phyloP scores from a whole-genome alignment of 1,140 invertebrate genomes.

The Sycophila sp. region DNA sequence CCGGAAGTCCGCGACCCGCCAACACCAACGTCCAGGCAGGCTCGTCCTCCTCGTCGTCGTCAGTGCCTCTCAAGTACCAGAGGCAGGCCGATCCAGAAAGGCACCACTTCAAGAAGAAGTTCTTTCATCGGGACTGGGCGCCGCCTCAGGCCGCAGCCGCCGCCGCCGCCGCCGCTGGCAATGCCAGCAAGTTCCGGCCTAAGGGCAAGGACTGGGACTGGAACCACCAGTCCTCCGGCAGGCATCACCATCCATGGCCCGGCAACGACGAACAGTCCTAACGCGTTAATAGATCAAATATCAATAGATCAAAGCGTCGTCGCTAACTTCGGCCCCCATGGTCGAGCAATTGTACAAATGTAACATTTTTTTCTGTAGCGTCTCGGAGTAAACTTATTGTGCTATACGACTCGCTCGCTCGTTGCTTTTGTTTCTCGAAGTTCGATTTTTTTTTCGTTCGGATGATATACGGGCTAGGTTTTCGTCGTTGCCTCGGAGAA shows the following conservation, averaged over 20 bases:
- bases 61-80: constrained; percentile 72
- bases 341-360: constrained; percentile 26
- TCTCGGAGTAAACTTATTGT: constrained; percentile 2
- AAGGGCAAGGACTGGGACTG: constrained; percentile 83
- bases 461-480: neutral
- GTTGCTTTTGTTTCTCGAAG: constrained; percentile 1
- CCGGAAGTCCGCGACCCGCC: constrained; percentile 69
- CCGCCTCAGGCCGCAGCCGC: neutral
- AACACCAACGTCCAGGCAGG: constrained; percentile 44
- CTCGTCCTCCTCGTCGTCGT: constrained; percentile 19
- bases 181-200: constrained; percentile 72
- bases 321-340: too few species aligned
- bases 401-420: constrained; percentile 21
- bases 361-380: neutral
- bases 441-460: constrained; percentile 1
- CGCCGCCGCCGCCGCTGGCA: neutral
- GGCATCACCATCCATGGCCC: constrained; percentile 40
- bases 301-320: too few species aligned
- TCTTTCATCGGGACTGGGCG: constrained; percentile 74
- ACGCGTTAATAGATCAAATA: neutral
- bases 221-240: constrained; percentile 64
- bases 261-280: constrained; percentile 27
- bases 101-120: constrained; percentile 84
- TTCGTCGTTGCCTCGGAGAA: neutral
- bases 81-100: constrained; percentile 69